phyloP scores from a whole-genome alignment of 2,113 vertebrate species.

The Epinephelus moara region DNA sequence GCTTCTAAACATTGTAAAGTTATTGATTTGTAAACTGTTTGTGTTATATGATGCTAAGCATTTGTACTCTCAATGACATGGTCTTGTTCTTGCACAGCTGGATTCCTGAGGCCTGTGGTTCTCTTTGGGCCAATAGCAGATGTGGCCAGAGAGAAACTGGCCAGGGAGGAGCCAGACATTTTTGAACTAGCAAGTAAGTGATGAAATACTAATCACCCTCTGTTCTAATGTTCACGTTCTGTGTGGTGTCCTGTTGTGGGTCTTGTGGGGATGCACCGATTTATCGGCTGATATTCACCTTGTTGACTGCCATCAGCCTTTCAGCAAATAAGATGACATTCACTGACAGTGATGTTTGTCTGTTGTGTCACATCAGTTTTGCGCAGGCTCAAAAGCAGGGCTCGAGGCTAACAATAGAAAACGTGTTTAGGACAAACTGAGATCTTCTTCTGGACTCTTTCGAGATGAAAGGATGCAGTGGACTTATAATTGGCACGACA shows the following conservation, averaged over 20 bases:
- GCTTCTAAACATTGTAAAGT: no score
- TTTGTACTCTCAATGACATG: conserved; percentile 3
- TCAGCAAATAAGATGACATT: no score
- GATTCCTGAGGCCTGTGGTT: conserved; percentile 97
- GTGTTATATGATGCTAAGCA: neutral
- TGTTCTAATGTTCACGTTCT: neutral
- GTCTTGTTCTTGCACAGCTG: conserved; percentile 84
- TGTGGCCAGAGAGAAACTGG: conserved; percentile 94
- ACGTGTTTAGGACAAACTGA: no score
- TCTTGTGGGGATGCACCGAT: neutral
- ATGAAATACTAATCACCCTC: neutral
- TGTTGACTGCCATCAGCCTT: no score
- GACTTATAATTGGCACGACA: no score
- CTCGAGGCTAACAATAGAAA: no score
- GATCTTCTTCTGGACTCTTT: no score
- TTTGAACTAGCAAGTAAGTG: conserved; percentile 98
- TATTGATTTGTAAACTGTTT: neutral
- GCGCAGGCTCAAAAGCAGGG: no score
- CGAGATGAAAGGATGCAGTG: no score
- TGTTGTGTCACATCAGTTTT: no score
- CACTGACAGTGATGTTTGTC: no score
- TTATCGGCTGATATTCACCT: no score
- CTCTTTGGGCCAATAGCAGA: conserved; percentile 99
- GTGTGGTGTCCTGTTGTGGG: neutral
- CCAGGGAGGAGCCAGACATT: conserved; percentile 93